Conservation (phyloP, 2,797 vertebrate genomes). For the Diglossa cyanea region DNA sequence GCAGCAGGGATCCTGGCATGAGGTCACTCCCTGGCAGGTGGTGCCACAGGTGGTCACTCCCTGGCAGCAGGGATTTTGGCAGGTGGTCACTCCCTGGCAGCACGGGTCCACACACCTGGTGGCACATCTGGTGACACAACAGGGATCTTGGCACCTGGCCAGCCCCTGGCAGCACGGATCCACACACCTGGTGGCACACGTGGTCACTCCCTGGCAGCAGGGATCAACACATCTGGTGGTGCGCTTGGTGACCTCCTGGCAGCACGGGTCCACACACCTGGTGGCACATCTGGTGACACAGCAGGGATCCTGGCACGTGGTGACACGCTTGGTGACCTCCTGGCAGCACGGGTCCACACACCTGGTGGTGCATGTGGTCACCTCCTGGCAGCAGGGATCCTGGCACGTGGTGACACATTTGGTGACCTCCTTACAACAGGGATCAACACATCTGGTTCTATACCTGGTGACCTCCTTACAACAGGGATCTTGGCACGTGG, state of each 20-base stretch:
- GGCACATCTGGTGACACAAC: not conserved
- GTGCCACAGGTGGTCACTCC: not conserved
- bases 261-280: too few relatives aligned
- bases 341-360: not conserved
- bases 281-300: too few relatives aligned
- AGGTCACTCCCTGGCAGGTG: not conserved
- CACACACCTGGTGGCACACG: accelerated
- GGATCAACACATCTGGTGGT: not conserved
- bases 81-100: not conserved
- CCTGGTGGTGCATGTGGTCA: not conserved
- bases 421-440: accelerated
- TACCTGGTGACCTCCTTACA: too few relatives aligned
- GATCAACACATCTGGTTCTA: not conserved
- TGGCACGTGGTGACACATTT: not conserved
- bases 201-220: not conserved
- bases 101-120: not conserved
- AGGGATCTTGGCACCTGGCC: not conserved
- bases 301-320: too few relatives aligned
- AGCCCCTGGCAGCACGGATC: accelerated
- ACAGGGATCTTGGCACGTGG: not conserved
- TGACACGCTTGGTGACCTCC: too few relatives aligned
- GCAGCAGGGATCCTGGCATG: not conserved
- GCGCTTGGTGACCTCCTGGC: too few relatives aligned
- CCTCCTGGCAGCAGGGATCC: not conserved
- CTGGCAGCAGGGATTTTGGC: accelerated